Percentiles rank a stretch among this genome's conserved stretches.
These are phyloP conservation scores for Anisognathus igniventris DNA, from an alignment of 2,797 vertebrate genomes.

Conservation along the genomic window DNA sequence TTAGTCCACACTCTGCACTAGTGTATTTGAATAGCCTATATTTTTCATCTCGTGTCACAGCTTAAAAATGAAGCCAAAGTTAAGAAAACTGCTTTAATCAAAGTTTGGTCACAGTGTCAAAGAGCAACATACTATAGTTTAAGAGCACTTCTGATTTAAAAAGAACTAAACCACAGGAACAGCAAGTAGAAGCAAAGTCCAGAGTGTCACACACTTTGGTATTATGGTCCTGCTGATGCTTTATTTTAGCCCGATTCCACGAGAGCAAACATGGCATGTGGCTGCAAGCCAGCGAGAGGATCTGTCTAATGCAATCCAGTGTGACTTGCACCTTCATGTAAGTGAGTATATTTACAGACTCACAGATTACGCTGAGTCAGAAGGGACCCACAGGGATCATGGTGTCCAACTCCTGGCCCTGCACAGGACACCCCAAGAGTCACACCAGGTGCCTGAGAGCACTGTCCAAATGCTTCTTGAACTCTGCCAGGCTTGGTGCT, in stretches of 20 bases:
- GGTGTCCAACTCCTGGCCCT: background rate
- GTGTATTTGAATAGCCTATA: background rate
- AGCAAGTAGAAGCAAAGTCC: background rate
- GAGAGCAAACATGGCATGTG: background rate
- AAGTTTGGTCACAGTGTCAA: background rate
- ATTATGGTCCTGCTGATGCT: background rate
- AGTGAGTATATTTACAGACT: background rate
- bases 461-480: background rate
- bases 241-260: background rate
- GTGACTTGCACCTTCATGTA: background rate
- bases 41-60: background rate
- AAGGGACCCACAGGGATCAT: background rate
- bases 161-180: background rate
- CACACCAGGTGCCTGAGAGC: background rate
- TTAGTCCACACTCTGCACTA: background rate
- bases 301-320: background rate
- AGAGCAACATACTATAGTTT: background rate
- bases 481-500: background rate
- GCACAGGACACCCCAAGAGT: background rate
- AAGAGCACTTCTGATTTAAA: background rate
- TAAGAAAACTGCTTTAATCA: background rate
- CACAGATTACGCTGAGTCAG: background rate
- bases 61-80: background rate
- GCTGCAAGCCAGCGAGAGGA: background rate
- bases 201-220: background rate